Evolutionary conservation across 2,888 invertebrate species (phyloP).

Genomic region (Hemistola chrysoprasaria): DNA sequence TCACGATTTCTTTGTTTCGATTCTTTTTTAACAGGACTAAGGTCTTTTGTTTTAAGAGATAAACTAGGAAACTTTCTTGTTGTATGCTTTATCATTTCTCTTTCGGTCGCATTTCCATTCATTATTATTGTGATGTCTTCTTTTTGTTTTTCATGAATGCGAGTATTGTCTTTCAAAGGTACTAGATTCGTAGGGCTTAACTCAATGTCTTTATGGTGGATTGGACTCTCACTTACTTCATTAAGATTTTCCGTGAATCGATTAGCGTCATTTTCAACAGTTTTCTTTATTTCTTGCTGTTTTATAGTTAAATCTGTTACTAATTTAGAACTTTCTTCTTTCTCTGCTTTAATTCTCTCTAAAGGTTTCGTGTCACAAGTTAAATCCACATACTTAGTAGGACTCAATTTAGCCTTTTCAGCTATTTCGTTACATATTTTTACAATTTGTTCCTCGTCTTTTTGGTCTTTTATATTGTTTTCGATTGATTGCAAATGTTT

Average conservation of each 20-base stretch:
- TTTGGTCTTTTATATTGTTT: slow-evolving; percentile 27
- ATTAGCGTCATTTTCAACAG: too few species aligned
- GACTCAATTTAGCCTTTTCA: slow-evolving; percentile 17
- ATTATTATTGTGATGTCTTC: not conserved
- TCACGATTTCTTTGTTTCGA: slow-evolving; percentile 13
- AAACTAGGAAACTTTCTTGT: too few species aligned
- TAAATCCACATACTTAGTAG: slow-evolving; percentile 10
- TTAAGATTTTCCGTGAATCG: too few species aligned
- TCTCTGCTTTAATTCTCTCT: not conserved
- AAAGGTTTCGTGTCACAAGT: not conserved
- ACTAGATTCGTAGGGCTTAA: too few species aligned
- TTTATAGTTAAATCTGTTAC: too few species aligned
- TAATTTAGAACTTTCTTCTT: not conserved
- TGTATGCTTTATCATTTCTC: not conserved
- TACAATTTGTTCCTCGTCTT: slow-evolving; percentile 27
- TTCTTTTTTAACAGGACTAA: slow-evolving; percentile 6
- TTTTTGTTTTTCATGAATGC: not conserved
- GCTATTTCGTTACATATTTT: slow-evolving; percentile 29
- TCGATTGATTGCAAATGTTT: slow-evolving; percentile 30
- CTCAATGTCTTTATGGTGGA: too few species aligned
- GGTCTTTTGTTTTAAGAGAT: slow-evolving; percentile 2
- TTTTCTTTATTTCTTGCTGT: too few species aligned
- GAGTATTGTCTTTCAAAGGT: not conserved
- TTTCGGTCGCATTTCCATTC: slow-evolving; percentile 5
- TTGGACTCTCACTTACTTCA: too few species aligned